Evolutionary conservation across 2,888 invertebrate species (phyloP).

Genomic region (Catocala fraxini): DNA sequence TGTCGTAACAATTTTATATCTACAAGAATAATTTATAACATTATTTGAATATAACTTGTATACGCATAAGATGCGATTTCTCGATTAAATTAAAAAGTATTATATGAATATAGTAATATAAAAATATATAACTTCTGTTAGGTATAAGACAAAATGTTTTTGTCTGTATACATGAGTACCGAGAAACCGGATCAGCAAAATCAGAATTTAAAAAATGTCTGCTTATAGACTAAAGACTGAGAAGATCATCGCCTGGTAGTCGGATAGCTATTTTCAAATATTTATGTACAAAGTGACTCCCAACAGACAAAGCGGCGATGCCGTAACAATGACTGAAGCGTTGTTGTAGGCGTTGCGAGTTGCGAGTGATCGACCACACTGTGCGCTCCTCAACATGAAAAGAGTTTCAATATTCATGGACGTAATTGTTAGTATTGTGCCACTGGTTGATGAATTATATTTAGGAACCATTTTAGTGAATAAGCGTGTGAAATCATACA

Average conservation of each 20-base stretch:
- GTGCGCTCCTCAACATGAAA: conserved; percentile 44
- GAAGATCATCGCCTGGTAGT: no score
- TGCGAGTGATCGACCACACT: conserved; percentile 46
- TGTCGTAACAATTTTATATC: conserved; percentile 9
- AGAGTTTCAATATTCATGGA: conserved; percentile 26
- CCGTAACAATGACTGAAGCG: conserved; percentile 51
- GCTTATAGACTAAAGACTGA: no score
- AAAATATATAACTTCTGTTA: no score
- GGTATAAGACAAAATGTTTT: no score
- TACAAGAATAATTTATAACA: conserved; percentile 2
- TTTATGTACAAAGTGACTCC: conserved; percentile 39
- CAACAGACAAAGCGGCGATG: conserved; percentile 50
- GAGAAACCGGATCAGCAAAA: conserved; percentile 1
- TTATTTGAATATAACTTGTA: background rate
- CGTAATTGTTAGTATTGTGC: conserved; percentile 41
- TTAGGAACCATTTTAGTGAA: conserved; percentile 21
- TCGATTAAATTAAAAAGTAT: background rate
- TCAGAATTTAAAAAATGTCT: no score
- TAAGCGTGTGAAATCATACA: conserved; percentile 31
- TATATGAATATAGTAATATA: no score
- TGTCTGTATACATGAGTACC: background rate
- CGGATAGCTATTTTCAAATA: background rate
- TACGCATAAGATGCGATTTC: background rate
- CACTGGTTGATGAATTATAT: conserved; percentile 12
- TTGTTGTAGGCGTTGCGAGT: conserved; percentile 30